Evolutionary conservation across 2,113 vertebrate species (phyloP).

Genomic region (Cheirogaleus medius): DNA sequence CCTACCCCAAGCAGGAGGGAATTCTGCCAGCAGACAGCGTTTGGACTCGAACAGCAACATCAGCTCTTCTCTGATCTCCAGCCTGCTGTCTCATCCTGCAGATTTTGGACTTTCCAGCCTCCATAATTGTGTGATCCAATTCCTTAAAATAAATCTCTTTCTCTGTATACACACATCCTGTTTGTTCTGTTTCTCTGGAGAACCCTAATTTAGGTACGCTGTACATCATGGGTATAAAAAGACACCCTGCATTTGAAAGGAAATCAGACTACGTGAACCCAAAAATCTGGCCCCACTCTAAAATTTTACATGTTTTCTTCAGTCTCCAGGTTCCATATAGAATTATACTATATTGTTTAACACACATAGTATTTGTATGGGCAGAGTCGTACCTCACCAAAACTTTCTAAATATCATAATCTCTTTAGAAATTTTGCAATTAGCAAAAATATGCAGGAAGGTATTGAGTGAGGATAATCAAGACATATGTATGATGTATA

Average conservation of each 20-base stretch:
- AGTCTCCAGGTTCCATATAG: background rate
- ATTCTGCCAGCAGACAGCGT: background rate
- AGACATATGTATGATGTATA: background rate
- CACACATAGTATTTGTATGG: background rate
- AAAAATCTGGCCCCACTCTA: background rate
- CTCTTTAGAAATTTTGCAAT: background rate
- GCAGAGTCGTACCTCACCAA: background rate
- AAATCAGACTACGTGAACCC: background rate
- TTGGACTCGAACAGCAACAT: background rate
- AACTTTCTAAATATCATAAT: conserved; percentile 8
- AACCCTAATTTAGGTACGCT: background rate
- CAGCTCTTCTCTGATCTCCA: background rate
- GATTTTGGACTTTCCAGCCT: background rate
- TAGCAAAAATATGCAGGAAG: conserved; percentile 3
- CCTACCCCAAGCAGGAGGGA: background rate
- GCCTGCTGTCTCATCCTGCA: background rate
- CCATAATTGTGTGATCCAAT: background rate
- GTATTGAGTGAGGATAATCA: background rate
- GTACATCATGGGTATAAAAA: background rate
- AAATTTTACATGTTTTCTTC: background rate
- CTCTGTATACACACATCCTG: background rate
- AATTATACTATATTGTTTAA: background rate
- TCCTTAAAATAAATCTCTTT: conserved; percentile 9
- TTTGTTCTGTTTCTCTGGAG: background rate
- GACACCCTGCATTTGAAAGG: background rate